These are phyloP conservation scores for Pseudococcus longispinus DNA, from an alignment of 2,888 invertebrate species.

Conservation along the genomic window DNA sequence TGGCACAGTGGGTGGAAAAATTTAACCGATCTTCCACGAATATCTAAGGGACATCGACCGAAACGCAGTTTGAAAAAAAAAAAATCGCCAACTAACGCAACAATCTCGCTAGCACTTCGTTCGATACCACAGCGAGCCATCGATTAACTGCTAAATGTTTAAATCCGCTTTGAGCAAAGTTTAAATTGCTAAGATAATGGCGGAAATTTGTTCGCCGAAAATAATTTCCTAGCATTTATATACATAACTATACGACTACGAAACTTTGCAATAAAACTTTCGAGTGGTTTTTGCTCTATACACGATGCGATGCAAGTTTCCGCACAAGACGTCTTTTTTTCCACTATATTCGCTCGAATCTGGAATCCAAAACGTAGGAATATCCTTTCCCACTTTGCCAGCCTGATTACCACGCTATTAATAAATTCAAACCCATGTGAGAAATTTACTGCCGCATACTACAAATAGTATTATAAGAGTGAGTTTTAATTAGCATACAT, in stretches of 20 bases:
- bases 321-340: background rate
- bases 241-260: background rate
- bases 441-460: background rate
- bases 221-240: conserved; percentile 43
- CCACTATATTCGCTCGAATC: background rate
- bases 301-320: background rate
- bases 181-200: conserved; percentile 45
- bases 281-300: conserved; percentile 5
- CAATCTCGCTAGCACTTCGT: background rate
- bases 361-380: background rate
- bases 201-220: conserved; percentile 41
- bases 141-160: conserved; percentile 45
- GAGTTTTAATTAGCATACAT: background rate
- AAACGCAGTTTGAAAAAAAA: too few relatives aligned
- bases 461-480: background rate
- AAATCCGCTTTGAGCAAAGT: conserved; percentile 43
- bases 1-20: background rate
- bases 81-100: background rate
- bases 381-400: background rate
- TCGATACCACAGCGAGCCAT: background rate
- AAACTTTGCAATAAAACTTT: conserved; percentile 11
- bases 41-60: too few relatives aligned
- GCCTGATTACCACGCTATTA: background rate
- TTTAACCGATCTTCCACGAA: background rate
- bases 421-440: background rate